Evolutionary conservation across 2,888 invertebrate genomes (phyloP), one percentile per base, ranked within the genome.

Genomic region (Drosophila neonasuta): DNA sequence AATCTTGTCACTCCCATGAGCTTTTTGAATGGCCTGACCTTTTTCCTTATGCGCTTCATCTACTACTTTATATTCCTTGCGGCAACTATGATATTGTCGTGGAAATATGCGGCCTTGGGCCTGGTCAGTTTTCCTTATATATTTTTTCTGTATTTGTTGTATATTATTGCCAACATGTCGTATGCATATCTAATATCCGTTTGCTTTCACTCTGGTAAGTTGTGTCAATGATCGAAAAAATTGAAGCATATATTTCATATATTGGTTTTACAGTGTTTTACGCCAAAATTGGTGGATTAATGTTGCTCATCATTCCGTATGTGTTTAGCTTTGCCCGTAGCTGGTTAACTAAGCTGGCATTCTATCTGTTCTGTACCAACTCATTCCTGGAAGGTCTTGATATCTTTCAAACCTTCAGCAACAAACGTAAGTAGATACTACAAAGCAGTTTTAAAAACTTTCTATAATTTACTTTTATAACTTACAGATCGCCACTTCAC

Each of bases 141-240:
- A 32, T 69, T 86, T 29, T 10, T 77, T 1, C 57, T 91, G 8
- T 82, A 88, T 60, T 39, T 89, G 9, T 72, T 90, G 0, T 90
- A 88, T 51, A 78, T 88, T 51, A 55, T 87, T 41, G 80, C 90
- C 15, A 74, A 82, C 20, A 90, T 91, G 88, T 88, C 87, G 7
- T 91, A 89, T 39, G 83, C 87, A 3, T 90, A 90, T 69, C 65
- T 91, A 20, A 88, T 91, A 67, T 90, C 90, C 24, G 88, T 90
- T 7, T 89, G 88, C 62, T 91, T 91, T 71, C 89, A 89, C 54
- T 87, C 90, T 67, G 91, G 91, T 91, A 81, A 77, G 66, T 34
- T 15, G 49, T 62, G 0, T 3, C 15, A 30, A 8, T 15, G 6
- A 34, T 36, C 1, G 20, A 20, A 20, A 5, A 20, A 20, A 8